Conservation (phyloP, 2,113 vertebrate genomes). For the Macquaria ambigua region DNA sequence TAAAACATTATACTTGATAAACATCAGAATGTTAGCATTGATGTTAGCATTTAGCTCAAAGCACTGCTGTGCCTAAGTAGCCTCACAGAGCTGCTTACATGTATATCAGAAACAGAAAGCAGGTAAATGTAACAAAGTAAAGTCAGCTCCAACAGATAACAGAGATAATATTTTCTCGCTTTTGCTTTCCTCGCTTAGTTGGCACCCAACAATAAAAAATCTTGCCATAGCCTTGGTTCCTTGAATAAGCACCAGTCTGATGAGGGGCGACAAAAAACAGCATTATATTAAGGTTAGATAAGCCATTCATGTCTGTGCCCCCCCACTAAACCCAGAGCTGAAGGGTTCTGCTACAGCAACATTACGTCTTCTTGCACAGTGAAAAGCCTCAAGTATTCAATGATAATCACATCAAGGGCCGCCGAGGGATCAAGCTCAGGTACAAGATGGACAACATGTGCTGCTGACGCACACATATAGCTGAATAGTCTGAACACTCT, state of each 20-base stretch:
- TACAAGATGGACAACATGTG: slow-evolving; percentile 11
- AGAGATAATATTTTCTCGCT: neutral
- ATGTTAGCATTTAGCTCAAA: neutral
- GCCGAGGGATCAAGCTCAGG: slow-evolving; percentile 47
- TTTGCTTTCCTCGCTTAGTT: slow-evolving; percentile 5
- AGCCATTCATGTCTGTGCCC: slow-evolving; percentile 42
- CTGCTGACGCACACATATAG: slow-evolving; percentile 9
- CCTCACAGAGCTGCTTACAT: neutral
- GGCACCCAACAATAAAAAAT: neutral
- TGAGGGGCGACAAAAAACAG: slow-evolving; percentile 17
- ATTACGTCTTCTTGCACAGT: slow-evolving; percentile 36
- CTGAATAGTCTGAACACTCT: slow-evolving; percentile 26
- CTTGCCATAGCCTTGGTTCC: slow-evolving; percentile 10
- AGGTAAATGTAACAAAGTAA: neutral
- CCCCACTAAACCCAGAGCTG: slow-evolving; percentile 30
- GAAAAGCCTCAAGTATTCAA: slow-evolving; percentile 56
- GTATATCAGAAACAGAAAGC: slow-evolving; percentile 11
- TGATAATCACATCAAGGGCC: slow-evolving; percentile 56
- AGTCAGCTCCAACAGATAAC: neutral
- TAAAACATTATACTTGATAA: neutral
- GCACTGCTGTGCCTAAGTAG: neutral
- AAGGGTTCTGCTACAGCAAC: slow-evolving; percentile 31
- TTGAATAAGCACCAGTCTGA: slow-evolving; percentile 29
- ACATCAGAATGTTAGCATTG: neutral
- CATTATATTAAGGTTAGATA: slow-evolving; percentile 53